Evolutionary conservation across 2,797 vertebrate genomes (phyloP).

Genomic region (Spheniscus humboldti): DNA sequence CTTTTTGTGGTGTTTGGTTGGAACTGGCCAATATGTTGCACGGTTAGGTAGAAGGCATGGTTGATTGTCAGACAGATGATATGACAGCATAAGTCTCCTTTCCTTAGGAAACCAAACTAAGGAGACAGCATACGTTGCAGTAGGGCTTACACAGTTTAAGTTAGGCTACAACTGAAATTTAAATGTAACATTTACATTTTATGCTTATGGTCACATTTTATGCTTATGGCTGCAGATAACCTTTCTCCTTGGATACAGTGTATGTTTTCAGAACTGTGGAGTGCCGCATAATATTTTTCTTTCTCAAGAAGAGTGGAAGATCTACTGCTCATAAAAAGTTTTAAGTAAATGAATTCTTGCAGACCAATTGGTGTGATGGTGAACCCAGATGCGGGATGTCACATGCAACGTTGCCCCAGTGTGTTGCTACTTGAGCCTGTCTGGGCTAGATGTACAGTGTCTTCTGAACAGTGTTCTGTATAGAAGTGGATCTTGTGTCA

Average conservation of each 20-base stretch:
- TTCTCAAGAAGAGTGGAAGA: not conserved
- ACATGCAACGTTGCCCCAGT: fast-evolving
- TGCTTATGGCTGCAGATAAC: not conserved
- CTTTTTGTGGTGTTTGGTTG: not conserved
- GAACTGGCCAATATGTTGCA: not conserved
- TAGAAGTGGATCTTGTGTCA: not conserved
- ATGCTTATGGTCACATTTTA: not conserved
- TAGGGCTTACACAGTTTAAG: not conserved
- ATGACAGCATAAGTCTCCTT: fast-evolving
- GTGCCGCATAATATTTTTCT: not conserved
- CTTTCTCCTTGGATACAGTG: not conserved
- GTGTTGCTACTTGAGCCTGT: not conserved
- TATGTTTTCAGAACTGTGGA: not conserved
- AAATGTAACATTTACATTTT: not conserved
- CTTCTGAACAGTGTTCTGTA: not conserved
- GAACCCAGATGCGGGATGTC: not conserved
- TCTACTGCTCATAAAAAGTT: not conserved
- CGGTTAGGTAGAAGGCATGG: not conserved
- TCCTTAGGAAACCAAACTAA: not conserved
- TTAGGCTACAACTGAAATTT: not conserved
- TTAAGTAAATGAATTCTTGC: not conserved
- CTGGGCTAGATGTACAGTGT: not conserved
- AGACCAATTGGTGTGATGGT: not conserved
- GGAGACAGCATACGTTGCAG: not conserved
- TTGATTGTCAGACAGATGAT: not conserved